A percentile compares a stretch with the other conserved stretches of the same genome.
These are phyloP conservation scores for Nephotettix cincticeps DNA, from an alignment of 1,140 invertebrate species.

Conservation along the genomic window DNA sequence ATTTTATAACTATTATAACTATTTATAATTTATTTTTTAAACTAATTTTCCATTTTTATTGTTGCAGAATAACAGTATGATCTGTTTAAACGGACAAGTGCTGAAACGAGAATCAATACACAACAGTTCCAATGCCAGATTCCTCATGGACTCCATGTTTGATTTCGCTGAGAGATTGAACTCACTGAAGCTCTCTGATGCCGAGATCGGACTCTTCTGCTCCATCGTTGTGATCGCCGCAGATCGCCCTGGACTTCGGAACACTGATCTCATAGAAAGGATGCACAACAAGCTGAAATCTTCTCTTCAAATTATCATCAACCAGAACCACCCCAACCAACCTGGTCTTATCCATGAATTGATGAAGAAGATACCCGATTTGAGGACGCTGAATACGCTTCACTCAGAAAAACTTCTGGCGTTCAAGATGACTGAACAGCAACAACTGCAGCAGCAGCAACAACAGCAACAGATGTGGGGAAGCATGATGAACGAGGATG, in stretches of 20 bases:
- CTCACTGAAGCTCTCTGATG: constrained; percentile 83
- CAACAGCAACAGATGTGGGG: constrained; percentile 54
- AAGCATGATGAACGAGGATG: constrained; percentile 44
- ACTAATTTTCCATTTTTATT: constrained; percentile 21
- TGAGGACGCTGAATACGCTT: constrained; percentile 91
- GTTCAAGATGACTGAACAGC: constrained; percentile 87
- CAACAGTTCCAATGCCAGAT: constrained; percentile 86
- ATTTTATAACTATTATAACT: too few relatives aligned
- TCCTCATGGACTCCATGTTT: constrained; percentile 95
- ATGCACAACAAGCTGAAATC: constrained; percentile 87
- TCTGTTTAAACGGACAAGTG: constrained; percentile 90
- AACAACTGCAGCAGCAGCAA: constrained; percentile 60
- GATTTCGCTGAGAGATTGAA: constrained; percentile 96
- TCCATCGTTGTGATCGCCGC: constrained; percentile 92
- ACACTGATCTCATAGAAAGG: constrained; percentile 86
- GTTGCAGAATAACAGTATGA: constrained; percentile 77
- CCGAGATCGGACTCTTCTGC: constrained; percentile 92
- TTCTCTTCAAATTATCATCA: constrained; percentile 82
- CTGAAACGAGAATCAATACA: constrained; percentile 87
- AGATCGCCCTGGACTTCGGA: constrained; percentile 88
- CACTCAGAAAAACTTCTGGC: constrained; percentile 95
- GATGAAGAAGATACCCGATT: constrained; percentile 91
- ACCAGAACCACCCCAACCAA: constrained; percentile 80
- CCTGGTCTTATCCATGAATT: constrained; percentile 80
- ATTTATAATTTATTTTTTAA: too few relatives aligned